Evolutionary conservation across 2,888 invertebrate genomes (phyloP).

Genomic region (Andrena camellia): DNA sequence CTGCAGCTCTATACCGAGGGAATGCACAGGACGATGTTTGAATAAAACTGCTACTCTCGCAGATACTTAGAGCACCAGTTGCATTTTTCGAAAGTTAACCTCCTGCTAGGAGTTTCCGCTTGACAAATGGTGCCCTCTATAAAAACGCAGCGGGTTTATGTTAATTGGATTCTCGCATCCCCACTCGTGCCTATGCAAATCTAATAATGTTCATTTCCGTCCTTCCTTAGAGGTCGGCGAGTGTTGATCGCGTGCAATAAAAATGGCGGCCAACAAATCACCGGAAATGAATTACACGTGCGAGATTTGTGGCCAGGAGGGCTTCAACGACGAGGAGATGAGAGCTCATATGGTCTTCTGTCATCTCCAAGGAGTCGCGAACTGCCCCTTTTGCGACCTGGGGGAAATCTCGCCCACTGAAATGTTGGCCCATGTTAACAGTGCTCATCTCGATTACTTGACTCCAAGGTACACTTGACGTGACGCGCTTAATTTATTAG

Average conservation of each 20-base stretch:
- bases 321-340: slow-evolving; percentile 92
- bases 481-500: background rate
- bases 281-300: slow-evolving; percentile 89
- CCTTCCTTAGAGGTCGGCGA: slow-evolving; percentile 31
- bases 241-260: slow-evolving; percentile 58
- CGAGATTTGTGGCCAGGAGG: slow-evolving; percentile 94
- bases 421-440: slow-evolving; percentile 92
- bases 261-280: slow-evolving; percentile 86
- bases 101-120: background rate
- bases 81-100: background rate
- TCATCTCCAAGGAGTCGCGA: slow-evolving; percentile 92
- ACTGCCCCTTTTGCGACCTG: slow-evolving; percentile 94
- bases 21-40: background rate
- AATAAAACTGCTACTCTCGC: background rate
- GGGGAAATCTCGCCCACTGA: slow-evolving; percentile 91
- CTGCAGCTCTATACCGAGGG: background rate
- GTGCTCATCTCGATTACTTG: slow-evolving; percentile 93
- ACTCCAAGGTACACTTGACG: slow-evolving; percentile 86
- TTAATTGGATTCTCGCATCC: background rate
- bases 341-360: slow-evolving; percentile 91
- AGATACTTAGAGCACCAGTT: background rate
- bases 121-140: background rate
- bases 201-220: slow-evolving; percentile 35
- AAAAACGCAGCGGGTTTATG: background rate
- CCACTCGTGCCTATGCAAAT: background rate